phyloP scores from a whole-genome alignment of 2,888 invertebrate species.

The Lottia gigantea region DNA sequence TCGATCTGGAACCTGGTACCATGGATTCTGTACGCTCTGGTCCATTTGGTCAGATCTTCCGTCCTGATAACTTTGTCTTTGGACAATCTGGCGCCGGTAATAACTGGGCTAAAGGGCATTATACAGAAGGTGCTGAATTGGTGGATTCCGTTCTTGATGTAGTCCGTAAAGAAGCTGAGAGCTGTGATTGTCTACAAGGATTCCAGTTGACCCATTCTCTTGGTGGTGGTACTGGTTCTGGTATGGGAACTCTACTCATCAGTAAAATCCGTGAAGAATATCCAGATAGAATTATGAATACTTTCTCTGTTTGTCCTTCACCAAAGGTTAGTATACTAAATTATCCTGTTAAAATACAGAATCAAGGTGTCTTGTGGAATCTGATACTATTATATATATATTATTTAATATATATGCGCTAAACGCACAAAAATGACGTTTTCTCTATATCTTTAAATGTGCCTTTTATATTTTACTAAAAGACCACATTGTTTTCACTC shows the following conservation, averaged over 20 bases:
- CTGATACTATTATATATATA: too few species aligned
- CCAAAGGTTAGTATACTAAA: background rate
- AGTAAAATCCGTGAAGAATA: constrained; percentile 10
- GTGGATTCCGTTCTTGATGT: constrained; percentile 3
- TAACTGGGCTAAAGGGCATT: constrained; percentile 6
- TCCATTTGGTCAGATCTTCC: constrained; percentile 1
- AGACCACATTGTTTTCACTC: background rate
- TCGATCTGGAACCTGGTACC: constrained; percentile 1
- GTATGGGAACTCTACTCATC: constrained; percentile 7
- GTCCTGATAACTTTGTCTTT: constrained; percentile 1
- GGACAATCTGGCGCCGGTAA: constrained; percentile 9
- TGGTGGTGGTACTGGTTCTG: constrained; percentile 5
- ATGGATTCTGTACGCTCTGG: constrained; percentile 9
- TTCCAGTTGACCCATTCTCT: background rate
- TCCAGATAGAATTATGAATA: constrained; percentile 7
- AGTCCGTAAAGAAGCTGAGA: constrained; percentile 5
- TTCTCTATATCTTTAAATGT: too few species aligned
- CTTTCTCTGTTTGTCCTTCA: constrained; percentile 1
- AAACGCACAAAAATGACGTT: too few species aligned
- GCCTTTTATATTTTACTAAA: too few species aligned
- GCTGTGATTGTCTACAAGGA: constrained; percentile 4
- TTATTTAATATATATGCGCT: too few species aligned
- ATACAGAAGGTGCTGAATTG: constrained; percentile 4
- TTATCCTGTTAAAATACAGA: too few species aligned
- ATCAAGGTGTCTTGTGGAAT: too few species aligned